Evolutionary conservation across 2,113 vertebrate genomes (phyloP).

Genomic region (Pseudorasbora parva): DNA sequence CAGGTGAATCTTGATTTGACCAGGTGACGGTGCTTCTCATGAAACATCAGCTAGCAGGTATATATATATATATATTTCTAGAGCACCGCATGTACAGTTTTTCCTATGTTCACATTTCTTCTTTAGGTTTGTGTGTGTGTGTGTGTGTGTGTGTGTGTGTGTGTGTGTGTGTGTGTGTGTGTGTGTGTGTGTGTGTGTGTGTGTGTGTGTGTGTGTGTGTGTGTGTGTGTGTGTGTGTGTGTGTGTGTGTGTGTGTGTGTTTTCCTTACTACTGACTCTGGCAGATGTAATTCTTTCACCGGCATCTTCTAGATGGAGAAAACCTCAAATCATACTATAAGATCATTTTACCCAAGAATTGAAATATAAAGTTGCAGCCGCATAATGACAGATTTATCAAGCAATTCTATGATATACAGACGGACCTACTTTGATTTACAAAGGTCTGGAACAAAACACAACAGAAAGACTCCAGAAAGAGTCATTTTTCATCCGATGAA

Average conservation of each 20-base stretch:
- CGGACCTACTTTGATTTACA: neutral
- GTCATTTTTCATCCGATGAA: no score
- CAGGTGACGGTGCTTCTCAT: no score
- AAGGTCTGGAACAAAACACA: neutral
- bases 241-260: neutral
- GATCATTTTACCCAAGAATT: neutral
- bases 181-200: accelerated
- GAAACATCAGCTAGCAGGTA: no score
- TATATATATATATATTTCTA: no score
- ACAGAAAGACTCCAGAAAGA: neutral
- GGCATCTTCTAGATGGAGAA: neutral
- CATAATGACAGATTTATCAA: slow-evolving; percentile 3
- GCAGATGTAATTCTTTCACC: neutral
- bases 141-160: no score
- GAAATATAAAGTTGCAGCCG: neutral
- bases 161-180: accelerated
- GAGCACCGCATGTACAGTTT: no score
- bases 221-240: accelerated
- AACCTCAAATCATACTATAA: neutral
- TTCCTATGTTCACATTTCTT: no score
- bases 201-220: no score
- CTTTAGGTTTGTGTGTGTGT: no score
- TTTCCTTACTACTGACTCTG: neutral
- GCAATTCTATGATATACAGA: neutral
- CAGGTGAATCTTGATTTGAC: no score